Percentiles rank a stretch among this genome's conserved stretches.
phyloP scores from a whole-genome alignment of 2,888 invertebrate genomes.

The Elysia crispata region DNA sequence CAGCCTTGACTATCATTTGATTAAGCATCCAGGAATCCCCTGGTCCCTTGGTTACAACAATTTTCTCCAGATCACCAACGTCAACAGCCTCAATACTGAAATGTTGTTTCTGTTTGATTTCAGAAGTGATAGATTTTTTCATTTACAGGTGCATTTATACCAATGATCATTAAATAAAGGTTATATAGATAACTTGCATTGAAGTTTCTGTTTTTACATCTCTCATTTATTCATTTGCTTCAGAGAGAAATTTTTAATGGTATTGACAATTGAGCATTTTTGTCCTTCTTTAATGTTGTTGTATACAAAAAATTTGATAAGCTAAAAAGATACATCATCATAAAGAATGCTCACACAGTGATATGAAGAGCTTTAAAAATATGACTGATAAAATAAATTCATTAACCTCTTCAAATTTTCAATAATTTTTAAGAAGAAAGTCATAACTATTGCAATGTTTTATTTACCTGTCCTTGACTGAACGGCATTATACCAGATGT shows the following conservation, averaged over 20 bases:
- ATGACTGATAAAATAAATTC: too few species aligned
- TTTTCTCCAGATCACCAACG: slow-evolving; percentile 65
- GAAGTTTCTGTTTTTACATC: neutral
- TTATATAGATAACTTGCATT: neutral
- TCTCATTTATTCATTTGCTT: neutral
- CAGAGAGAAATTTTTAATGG: neutral
- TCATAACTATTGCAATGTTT: too few species aligned
- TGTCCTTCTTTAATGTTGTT: too few species aligned
- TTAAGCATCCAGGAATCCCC: slow-evolving; percentile 68
- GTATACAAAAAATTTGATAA: too few species aligned
- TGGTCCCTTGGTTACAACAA: slow-evolving; percentile 66
- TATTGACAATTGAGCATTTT: too few species aligned
- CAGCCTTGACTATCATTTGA: slow-evolving; percentile 64
- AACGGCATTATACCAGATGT: slow-evolving; percentile 56
- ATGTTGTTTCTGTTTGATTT: slow-evolving; percentile 57
- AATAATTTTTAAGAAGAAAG: too few species aligned
- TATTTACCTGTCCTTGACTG: slow-evolving; percentile 63
- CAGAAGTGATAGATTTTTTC: neutral
- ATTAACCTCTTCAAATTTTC: too few species aligned
- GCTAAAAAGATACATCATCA: too few species aligned
- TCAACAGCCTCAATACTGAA: slow-evolving; percentile 67
- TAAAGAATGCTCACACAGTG: too few species aligned
- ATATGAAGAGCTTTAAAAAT: too few species aligned
- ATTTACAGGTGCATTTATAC: neutral
- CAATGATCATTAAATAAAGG: neutral